These are phyloP conservation scores for Amphiduros pacificus DNA, from an alignment of 2,888 invertebrate species.

Conservation along the genomic window DNA sequence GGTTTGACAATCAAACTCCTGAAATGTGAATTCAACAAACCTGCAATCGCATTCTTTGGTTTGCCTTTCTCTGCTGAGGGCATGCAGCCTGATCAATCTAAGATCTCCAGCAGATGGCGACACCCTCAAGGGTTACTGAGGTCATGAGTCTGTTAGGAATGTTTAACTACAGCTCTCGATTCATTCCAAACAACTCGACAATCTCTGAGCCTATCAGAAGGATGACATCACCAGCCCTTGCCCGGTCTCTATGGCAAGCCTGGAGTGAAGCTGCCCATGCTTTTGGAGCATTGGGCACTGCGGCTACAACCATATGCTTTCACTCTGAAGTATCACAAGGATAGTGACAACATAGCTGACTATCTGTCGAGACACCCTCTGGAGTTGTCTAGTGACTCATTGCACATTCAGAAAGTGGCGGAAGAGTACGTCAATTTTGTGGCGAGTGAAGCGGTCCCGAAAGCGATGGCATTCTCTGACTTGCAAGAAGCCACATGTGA, in stretches of 20 bases:
- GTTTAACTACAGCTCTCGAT: background rate
- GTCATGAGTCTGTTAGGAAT: background rate
- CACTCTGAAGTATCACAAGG: background rate
- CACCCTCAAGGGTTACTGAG: background rate
- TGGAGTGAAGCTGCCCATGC: background rate
- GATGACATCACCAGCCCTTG: background rate
- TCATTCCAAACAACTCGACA: background rate
- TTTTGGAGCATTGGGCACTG: background rate
- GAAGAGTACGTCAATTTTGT: background rate
- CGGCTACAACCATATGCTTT: background rate
- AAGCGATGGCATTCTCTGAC: background rate
- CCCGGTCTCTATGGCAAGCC: background rate
- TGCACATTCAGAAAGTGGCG: background rate
- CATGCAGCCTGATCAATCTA: background rate
- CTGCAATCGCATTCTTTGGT: background rate
- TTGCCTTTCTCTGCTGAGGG: background rate
- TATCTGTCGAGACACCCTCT: background rate
- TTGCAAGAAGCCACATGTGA: no score
- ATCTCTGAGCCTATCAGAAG: background rate
- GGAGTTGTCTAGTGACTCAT: background rate
- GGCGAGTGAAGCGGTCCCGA: background rate
- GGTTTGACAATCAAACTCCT: background rate
- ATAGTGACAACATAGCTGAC: background rate
- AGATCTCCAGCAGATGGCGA: background rate
- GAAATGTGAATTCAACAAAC: background rate